Evolutionary conservation across 1,140 invertebrate genomes (phyloP), one percentile per base, ranked within the genome.

Genomic region (Euwallacea similis): DNA sequence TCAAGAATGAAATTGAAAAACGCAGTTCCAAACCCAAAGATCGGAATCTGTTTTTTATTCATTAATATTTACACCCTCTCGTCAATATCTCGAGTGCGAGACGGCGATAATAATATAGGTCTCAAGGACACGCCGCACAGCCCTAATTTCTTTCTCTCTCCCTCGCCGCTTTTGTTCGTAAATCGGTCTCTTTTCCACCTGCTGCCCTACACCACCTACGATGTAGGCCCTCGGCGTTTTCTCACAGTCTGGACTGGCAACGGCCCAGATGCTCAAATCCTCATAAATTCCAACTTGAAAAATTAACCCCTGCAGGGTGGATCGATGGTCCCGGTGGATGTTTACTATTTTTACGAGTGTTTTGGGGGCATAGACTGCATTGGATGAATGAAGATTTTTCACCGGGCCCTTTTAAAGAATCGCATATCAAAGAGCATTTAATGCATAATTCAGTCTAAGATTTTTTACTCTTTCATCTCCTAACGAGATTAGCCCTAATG

Each of bases 321-420:
- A 69, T 60, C 8, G 43, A n/a, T 60, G 41, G 67, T 8, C 67
- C 46, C 62, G 61, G 42, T 71, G 69, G 61, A 9, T 71, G 69
- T 71, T 71, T 71, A 71, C 69, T 71, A 71, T 71, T 71, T 71
- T 71, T 71, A 71, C 69, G 69, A 65, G 69, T 56, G 62, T 71
- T 69, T 63, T 55, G 67, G 60, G 59, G 21, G 21, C 21, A 33
- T 33, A 4, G 42, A 42, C 7, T 65, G 8, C 13, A 50, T 10
- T 7, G 16, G 61, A 46, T 21, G n/a, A 46, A 46, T 41, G 7
- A 13, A 63, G 16, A 47, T 11, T 16, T 46, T 13, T 46, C 6
- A 46, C 7, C 3, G n/a, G 1, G 10, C 42, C 46, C 16, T 65
- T 65, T 65, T 54, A 11, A 2, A 13, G 6, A 50, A 50, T 50